A percentile compares a stretch with the other conserved stretches of the same genome.
These are phyloP conservation scores for Heliangelus exortis DNA, from an alignment of 2,797 vertebrate species.

Conservation along the genomic window DNA sequence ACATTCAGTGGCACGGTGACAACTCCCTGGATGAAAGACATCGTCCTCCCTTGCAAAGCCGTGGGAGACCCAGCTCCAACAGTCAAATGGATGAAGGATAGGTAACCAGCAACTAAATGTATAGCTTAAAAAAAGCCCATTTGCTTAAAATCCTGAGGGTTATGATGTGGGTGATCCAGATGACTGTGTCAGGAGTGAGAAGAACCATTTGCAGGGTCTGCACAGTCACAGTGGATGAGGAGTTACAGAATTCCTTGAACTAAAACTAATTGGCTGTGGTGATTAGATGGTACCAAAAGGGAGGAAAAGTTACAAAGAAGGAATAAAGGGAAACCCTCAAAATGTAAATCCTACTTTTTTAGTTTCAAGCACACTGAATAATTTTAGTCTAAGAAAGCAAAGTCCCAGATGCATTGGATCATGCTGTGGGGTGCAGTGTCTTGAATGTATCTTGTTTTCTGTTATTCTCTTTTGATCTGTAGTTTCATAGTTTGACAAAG, in stretches of 20 bases:
- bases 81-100: conserved; percentile 98
- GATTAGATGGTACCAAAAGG: not conserved
- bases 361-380: not conserved
- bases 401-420: not conserved
- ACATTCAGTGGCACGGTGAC: conserved; percentile 98
- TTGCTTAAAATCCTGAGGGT: not conserved
- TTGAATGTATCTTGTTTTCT: not conserved
- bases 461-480: not conserved
- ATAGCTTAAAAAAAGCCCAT: not conserved
- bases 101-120: conserved; percentile 86
- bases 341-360: not conserved
- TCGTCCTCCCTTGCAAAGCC: conserved; percentile 93
- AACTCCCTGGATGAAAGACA: conserved; percentile 99
- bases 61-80: conserved; percentile 94
- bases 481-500: not conserved
- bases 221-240: not conserved
- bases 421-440: not conserved
- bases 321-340: not conserved
- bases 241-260: not conserved
- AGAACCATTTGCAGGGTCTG: accelerated
- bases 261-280: not conserved
- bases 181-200: not conserved
- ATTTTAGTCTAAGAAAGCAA: not conserved
- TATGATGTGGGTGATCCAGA: not conserved
- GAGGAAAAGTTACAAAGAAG: not conserved